Evolutionary conservation across 1,140 invertebrate species (phyloP).

Genomic region (Drosophila rufa): DNA sequence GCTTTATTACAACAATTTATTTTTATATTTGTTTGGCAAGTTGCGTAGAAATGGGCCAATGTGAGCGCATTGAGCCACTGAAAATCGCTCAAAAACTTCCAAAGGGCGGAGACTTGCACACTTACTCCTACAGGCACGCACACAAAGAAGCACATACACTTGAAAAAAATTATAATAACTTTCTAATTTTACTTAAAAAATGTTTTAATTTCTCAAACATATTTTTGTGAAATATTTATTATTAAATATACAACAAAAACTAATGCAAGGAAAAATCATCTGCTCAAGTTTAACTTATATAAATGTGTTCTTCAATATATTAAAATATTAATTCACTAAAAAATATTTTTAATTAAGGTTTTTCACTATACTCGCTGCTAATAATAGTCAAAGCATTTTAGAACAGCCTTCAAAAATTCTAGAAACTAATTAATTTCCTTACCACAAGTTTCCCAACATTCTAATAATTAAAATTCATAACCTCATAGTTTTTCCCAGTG

Average conservation of each 20-base stretch:
- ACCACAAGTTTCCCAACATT: too few relatives aligned
- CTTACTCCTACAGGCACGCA: neutral
- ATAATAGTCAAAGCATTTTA: neutral
- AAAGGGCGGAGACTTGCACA: slow-evolving; percentile 35
- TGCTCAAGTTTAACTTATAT: too few relatives aligned
- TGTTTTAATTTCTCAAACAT: too few relatives aligned
- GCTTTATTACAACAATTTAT: slow-evolving; percentile 80
- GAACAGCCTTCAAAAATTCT: rapidly evolving
- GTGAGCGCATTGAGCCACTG: slow-evolving; percentile 57
- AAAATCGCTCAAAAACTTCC: slow-evolving; percentile 72
- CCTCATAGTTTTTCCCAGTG: neutral
- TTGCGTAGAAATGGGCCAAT: slow-evolving; percentile 78
- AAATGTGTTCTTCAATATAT: too few relatives aligned
- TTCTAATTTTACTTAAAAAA: too few relatives aligned
- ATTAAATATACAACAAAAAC: too few relatives aligned
- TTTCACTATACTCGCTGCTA: too few relatives aligned
- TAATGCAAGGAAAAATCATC: too few relatives aligned
- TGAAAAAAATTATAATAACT: too few relatives aligned
- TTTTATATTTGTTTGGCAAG: slow-evolving; percentile 84
- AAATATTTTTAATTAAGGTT: too few relatives aligned
- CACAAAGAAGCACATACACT: neutral
- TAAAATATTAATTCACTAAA: too few relatives aligned
- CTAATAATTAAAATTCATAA: neutral
- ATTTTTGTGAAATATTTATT: too few relatives aligned
- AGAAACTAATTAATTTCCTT: neutral